Base-by-base conservation (phyloP, 2,113 vertebrate species). In the Amphiprion ocellaris region DNA sequence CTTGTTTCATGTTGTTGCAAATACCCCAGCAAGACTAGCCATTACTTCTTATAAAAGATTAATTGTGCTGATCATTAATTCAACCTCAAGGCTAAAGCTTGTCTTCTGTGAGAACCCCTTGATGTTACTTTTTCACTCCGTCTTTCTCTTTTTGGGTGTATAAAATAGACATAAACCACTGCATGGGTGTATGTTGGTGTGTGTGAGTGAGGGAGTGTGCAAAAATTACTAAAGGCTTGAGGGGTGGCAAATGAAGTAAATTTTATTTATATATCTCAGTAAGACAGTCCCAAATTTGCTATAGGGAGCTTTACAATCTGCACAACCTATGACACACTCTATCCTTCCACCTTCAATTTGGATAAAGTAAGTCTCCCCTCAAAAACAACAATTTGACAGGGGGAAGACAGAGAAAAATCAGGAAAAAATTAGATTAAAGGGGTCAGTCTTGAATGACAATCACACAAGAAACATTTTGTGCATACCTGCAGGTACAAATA, bases 111-210 rank as follows among this genome's bases (percentile, higher is more conserved):
- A 87, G 74, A 73, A 47, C 37, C 64, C 49, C 82, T 65, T 69
- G 41, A 82, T 82, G 75, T 80, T 77, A 49, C 61, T 60, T 53
- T 41, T 61, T 59, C 68, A 69, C 47, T 70, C n/a, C 46, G 17
- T 16, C 44, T 21, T 24, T 74, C 64, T 66, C 23, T 62, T 39
- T 79, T 23, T 69, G 93, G 83, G 91, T 90, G 92, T 89, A 89
- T 93, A 87, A 87, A 79, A 83, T 39, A 69, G 72, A 82, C 44
- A 74, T 33, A 94, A 93, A 90, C 94, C 90, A 92, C 91, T 88
- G 94, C 84, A 85, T 92, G 90, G 66, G 85, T 92, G 84, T 79
- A 44, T 67, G 83, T 92, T 86, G 95, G 56, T 17, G 95, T 94
- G 95, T 96, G 80, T 87, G 92, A 92, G 94, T 26, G 5, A 8